Evolutionary conservation across 2,113 vertebrate genomes (phyloP).

Genomic region (Pao palembangensis): DNA sequence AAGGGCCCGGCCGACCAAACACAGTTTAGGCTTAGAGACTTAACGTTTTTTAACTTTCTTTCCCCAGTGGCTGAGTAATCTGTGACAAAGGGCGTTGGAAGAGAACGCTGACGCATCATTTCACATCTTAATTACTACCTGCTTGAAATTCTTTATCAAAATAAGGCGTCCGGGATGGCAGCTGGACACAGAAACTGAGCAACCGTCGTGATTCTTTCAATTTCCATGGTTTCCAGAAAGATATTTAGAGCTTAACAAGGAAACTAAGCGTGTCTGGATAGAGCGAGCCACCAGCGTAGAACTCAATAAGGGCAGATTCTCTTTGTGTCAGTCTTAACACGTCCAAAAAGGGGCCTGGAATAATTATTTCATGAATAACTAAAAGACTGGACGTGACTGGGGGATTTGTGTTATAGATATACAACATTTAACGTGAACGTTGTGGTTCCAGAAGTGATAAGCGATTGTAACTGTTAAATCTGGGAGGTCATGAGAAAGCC

Average conservation of each 20-base stretch:
- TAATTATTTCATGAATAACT: no score
- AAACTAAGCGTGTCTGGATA: background rate
- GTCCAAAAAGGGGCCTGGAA: no score
- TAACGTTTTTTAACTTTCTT: background rate
- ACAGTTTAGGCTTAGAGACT: conserved; percentile 1
- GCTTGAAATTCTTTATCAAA: background rate
- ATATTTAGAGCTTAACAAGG: background rate
- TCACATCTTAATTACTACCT: background rate
- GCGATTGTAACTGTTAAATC: no score
- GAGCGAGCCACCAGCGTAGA: background rate
- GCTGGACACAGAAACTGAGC: background rate
- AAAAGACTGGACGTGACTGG: no score
- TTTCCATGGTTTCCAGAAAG: background rate
- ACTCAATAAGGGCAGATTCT: background rate
- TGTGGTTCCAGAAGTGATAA: no score
- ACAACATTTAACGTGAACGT: no score
- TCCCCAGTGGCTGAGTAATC: conserved; percentile 4
- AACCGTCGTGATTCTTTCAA: no score
- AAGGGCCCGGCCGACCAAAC: conserved; percentile 7
- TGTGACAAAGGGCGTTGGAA: background rate
- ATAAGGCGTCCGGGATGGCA: background rate
- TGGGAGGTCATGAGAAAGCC: background rate
- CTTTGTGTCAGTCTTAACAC: no score
- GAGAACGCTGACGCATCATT: conserved; percentile 1
- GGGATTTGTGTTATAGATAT: no score